Evolutionary conservation across 2,888 invertebrate genomes (phyloP), one percentile per base, ranked within the genome.

Genomic region (Acanthosepion esculentum): DNA sequence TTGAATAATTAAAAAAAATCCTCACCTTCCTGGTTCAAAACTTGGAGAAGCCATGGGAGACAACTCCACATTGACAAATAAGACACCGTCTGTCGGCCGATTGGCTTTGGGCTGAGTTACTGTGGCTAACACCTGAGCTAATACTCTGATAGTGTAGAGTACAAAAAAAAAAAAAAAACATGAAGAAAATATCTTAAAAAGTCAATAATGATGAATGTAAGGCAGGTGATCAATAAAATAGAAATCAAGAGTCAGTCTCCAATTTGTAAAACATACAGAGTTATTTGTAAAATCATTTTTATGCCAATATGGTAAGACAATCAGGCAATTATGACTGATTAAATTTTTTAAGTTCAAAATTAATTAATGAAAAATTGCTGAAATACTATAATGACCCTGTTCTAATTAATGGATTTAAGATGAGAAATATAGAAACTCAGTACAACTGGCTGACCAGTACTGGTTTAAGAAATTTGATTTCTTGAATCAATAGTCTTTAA

Each of bases 61-160:
- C 92, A 99, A 98, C 97, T 99, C 99, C 1, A 99, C 98, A 98
- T 99, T 99, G 78, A 99, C 98, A 96, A 98, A 98, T 33, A 99
- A 97, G 95, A 98, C 98, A 1, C 99, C 99, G 97, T 99, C 99
- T 97, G 98, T 99, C 0, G 99, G 99, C 92, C 99, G 98, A 0
- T 98, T 98, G 78, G 98, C 98, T 97, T 98, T 98, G 0, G 99
- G 99, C 95, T 98, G 98, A 94, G 98, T 98, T 64, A 99, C 98
- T 97, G 99, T 99, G 97, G 99, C 99, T 12, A 98, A 98, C 10
- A 99, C 98, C 98, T 99, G 99, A 0, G 99, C 98, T 96, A 99
- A 97, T 48, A 98, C 98, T 97, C 99, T 99, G 95, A 48, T 18
- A 33, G 10, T n/a, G 1, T 10, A 78, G n/a, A n/a, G n/a, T n/a